Evolutionary conservation across 2,797 vertebrate genomes (phyloP).

Genomic region (Pangasius mekongensis): DNA sequence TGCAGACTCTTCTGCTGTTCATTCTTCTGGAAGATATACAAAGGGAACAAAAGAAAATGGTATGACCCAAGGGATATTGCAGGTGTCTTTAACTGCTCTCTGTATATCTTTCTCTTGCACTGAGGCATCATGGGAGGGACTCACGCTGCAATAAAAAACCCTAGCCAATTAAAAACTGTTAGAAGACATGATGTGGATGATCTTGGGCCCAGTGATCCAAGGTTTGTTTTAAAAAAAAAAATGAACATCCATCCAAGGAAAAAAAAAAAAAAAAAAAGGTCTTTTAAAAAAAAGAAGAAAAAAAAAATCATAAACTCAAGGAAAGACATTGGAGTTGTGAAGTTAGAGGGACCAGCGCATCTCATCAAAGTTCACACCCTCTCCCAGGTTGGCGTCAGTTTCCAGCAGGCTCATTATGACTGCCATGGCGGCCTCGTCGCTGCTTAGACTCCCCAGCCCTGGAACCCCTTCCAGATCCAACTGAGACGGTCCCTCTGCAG

Average conservation of each 20-base stretch:
- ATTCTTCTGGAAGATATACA: slow-evolving; percentile 38
- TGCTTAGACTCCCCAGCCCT: slow-evolving; percentile 75
- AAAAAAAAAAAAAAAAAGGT: slow-evolving; percentile 26
- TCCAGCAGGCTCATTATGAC: slow-evolving; percentile 94
- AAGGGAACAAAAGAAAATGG: neutral
- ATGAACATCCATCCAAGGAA: slow-evolving; percentile 14
- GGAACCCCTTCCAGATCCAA: slow-evolving; percentile 87
- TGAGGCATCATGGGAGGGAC: slow-evolving; percentile 9
- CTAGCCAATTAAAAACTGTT: slow-evolving; percentile 43
- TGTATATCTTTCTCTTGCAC: slow-evolving; percentile 17
- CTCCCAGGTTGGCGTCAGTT: slow-evolving; percentile 85
- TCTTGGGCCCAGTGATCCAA: slow-evolving; percentile 34
- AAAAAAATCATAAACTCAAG: neutral
- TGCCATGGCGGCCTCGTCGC: slow-evolving; percentile 86
- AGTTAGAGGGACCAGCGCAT: slow-evolving; percentile 88
- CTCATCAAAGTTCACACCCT: slow-evolving; percentile 83
- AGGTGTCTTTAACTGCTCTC: slow-evolving; percentile 4
- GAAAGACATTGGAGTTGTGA: slow-evolving; percentile 20
- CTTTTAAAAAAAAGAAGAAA: neutral
- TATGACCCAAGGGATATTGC: slow-evolving; percentile 3
- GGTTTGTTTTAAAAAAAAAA: slow-evolving; percentile 26
- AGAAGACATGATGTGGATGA: slow-evolving; percentile 40
- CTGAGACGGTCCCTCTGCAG: slow-evolving; percentile 79
- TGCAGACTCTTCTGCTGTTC: slow-evolving; percentile 20
- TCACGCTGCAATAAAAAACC: neutral